These are phyloP conservation scores for Cyanistes caeruleus DNA, from an alignment of 2,113 vertebrate species.

Conservation along the genomic window DNA sequence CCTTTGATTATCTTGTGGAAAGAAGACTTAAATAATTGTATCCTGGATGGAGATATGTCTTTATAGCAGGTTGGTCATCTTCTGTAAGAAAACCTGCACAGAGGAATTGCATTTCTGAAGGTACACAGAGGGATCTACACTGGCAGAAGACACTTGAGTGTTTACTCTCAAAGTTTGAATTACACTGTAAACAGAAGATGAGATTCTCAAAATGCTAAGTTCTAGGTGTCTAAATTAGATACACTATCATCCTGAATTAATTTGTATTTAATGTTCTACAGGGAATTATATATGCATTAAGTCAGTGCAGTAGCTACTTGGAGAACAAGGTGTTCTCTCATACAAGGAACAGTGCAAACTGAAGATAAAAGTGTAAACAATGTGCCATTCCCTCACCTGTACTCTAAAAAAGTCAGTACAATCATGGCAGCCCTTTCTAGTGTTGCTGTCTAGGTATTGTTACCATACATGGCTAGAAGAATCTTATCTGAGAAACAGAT, in stretches of 20 bases:
- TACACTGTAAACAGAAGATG: not conserved
- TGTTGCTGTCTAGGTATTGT: not conserved
- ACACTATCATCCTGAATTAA: not conserved
- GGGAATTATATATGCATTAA: not conserved
- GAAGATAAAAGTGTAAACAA: not conserved
- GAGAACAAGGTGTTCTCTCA: not conserved
- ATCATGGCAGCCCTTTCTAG: not conserved
- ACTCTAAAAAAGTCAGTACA: not conserved
- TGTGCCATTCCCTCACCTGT: not conserved
- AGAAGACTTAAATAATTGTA: not conserved
- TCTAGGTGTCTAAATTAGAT: not conserved
- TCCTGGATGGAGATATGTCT: not conserved
- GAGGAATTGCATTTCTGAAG: not conserved
- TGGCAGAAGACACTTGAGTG: not conserved
- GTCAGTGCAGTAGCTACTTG: not conserved
- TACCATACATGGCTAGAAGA: rapidly evolving
- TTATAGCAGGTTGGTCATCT: not conserved
- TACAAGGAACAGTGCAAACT: not conserved
- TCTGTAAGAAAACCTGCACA: not conserved
- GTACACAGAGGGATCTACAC: not conserved
- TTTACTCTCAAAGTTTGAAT: not conserved
- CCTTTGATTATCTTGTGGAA: not conserved
- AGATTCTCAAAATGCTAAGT: not conserved
- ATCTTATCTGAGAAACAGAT: not conserved
- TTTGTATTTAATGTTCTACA: rapidly evolving